Base-by-base conservation (phyloP, 1,140 invertebrate species). In the Scaptomyza hsui region DNA sequence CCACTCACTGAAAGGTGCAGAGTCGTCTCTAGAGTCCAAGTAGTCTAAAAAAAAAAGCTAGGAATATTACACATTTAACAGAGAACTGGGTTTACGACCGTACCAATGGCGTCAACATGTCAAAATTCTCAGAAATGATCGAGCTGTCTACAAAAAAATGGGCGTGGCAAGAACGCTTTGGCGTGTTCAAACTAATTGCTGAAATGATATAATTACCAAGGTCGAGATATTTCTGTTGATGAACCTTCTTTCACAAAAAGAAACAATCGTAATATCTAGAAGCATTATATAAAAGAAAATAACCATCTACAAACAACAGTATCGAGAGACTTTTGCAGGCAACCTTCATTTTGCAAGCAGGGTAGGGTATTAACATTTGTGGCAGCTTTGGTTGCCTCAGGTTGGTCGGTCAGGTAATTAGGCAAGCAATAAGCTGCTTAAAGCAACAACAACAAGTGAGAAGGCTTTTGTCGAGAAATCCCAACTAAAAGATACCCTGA, bases 341-440 rank as follows among this genome's bases (percentile, higher is more conserved):
- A 24, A 77, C 74, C 67, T 73, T 57, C 64, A 61, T 69, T 77
- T 80, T 74, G 19, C 37, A 13, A 26, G 15, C 56, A 62, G 61
- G 39, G 15, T 47, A 62, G 61, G 16, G 2, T 75, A 56, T 67
- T 74, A 62, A 39, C 59, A 21, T 24, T 39, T 26, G 37, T 21
- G 13, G 10, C 13, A 13, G 21, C 18, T 15, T 39, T 67, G 61
- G 71, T 83, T 65, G 56, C 77, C 72, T 51, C 68, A 72, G 75
- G n/a, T n/a, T 85, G 68, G 67, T 75, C 60, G 77, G 56, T 45
- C 72, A 75, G 81, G 74, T 86, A 86, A 86, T 86, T 86, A 86
- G 74, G 77, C 75, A 80, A 81, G 77, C 77, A 61, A 75, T 86
- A 86, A 86, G 77, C 81, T 19, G 81, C 81, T 86, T 86, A 86